Evolutionary conservation across 2,113 vertebrate species (phyloP), one percentile per base, ranked within the genome.

Genomic region (Aphyosemion australe): DNA sequence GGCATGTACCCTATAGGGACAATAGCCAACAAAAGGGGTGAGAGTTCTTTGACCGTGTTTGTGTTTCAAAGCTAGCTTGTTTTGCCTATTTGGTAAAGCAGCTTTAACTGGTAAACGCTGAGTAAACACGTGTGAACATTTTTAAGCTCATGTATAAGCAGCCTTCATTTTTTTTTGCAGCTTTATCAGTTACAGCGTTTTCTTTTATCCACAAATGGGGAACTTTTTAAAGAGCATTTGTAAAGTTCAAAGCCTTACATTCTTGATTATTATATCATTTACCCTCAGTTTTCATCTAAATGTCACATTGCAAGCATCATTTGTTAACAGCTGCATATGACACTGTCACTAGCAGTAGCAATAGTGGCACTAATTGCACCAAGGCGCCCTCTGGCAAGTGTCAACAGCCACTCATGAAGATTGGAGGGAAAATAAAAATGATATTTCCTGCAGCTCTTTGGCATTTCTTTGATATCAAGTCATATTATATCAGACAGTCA

Each of bases 301-400:
- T 79, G 74, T 70, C 74, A 75, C 62, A 69, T 80, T 71, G 49
- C 18, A n/a, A 50, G 37, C 18, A 49, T 53, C 66, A 74, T 64
- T 74, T 72, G 49, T 49, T 55, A 65, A 70, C 32, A 32, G 57
- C 42, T 53, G 50, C 59, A 60, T 57, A 51, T 60, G 65, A 84
- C 82, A 82, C 31, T 80, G 78, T 83, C 82, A 63, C 64, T 34
- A 58, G 68, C 37, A 71, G 72, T 75, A 78, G 67, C 65, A 65
- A 62, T 53, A 9, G 18, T 21, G 78, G 73, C 54, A 61, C 58
- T 82, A 82, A 80, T 85, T 86, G 78, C 67, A 74, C 57, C 64
- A 47, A 61, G 52, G 53, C 60, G 65, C 67, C 85, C 74, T 76
- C 67, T 70, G 70, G 87, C 75, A 83, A 79, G 78, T 84, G 82